Evolutionary conservation across 1,140 invertebrate genomes (phyloP), one percentile per base, ranked within the genome.

Genomic region (Asobara japonica): DNA sequence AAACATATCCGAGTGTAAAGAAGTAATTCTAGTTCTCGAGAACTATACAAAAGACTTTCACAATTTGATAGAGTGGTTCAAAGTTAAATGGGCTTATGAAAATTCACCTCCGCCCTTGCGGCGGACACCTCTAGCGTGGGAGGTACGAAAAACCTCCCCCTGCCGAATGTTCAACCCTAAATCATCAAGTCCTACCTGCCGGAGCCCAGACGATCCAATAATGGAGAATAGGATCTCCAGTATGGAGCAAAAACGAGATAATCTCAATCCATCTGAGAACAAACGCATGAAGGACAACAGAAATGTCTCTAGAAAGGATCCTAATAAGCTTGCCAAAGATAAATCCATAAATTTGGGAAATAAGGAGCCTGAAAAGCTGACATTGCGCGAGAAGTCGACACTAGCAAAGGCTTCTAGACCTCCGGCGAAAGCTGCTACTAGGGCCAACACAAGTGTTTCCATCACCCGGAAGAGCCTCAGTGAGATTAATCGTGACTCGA

Each of bases 41-140:
- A 97, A 97, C 82, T 98, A 97, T 83, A 95, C 94, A 7, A 90
- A 95, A 27, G 97, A 98, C 84, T 98, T 98, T 81, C 94, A 95
- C 79, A 95, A 95, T 18, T 88, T 98, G 3, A 95, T 96, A 56
- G 95, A 97, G 82, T 96, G 95, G 93, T 93, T 98, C 78, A 92
- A 94, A 80, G 88, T 98, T 3, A 96, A 97, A 87, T 96, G 94
- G 93, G 95, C 96, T 65, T 98, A 96, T 82, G 97, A 98, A 83
- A 95, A 94, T 82, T 95, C 95, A 0, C 92, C 94, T 13, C 91
- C 92, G 7, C 94, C 93, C 0, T 91, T 96, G 77, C 89, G 96
- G 67, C 95, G 95, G 3, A 93, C 93, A 48, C 96, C 96, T 18
- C 87, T 98, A 60, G 94, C 97, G 11, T 98, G 97, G 97, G 96